Evolutionary conservation across 1,140 invertebrate species (phyloP), one percentile per base, ranked within the genome.

Genomic region (Sarcophaga bullata): DNA sequence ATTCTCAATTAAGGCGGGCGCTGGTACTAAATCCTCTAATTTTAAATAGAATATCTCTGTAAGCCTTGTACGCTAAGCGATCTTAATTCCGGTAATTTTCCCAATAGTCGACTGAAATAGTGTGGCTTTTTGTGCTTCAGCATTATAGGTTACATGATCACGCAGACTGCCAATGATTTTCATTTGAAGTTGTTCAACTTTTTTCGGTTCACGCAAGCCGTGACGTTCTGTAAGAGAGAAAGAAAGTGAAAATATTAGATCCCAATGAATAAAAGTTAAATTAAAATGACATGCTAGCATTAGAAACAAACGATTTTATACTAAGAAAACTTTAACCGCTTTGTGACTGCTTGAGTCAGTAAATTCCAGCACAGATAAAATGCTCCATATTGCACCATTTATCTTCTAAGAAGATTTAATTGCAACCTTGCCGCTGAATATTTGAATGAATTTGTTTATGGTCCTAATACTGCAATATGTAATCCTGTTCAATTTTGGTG

Each of bases 1-100:
- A 86, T 96, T 97, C 91, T 98, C 97, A 85, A 99, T 98, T 83
- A 97, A 93, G 0, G 97, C 95, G 25, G 97, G 97, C 58, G 97
- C 95, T 8, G 96, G 96, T 75, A 97, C 96, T 84, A 97, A 91
- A 90, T 98, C 97, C 91, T 98, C 96, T 49, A 98, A 91, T 90
- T 98, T 98, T 80, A 98, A 92, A 90, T 98, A 98, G 91, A 98
- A 98, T 90, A 99, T 97, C 97, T 92, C 91, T 98, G 97, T 54
- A 98, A 93, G 25, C 97, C 97, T 91, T 98, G 97, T 47, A 97
- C 95, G 81, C 96, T 97, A 8, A 98, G 92, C 73, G 96, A 97
- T 76, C 97, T 92, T 84, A 99, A 92, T 90, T 98, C 97, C 0
- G 97, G 96, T 81, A 98, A 92, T 90, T 97, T 98, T 48, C 96